Evolutionary conservation across 2,888 invertebrate species (phyloP).

Genomic region (Neocrepidodera transversa): DNA sequence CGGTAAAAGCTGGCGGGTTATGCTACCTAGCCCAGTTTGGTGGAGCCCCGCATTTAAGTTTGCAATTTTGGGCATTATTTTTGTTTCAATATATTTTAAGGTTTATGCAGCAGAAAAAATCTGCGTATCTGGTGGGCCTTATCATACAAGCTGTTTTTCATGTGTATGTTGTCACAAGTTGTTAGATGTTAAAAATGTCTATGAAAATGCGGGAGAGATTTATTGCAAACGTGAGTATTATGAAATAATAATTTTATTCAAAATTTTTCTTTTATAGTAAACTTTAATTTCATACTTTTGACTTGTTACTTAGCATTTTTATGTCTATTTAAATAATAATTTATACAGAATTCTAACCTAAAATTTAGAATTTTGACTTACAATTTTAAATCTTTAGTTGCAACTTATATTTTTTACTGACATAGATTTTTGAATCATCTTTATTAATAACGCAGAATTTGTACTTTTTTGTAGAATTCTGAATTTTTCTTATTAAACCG

Average conservation of each 20-base stretch:
- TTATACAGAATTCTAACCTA: background rate
- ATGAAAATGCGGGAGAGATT: constrained; percentile 62
- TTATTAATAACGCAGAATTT: too few species aligned
- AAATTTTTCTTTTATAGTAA: constrained; percentile 41
- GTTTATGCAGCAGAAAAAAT: constrained; percentile 58
- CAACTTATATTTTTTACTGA: too few species aligned
- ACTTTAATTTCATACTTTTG: constrained; percentile 27
- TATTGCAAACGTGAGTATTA: constrained; percentile 62
- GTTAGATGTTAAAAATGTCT: constrained; percentile 61
- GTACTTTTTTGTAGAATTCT: too few species aligned
- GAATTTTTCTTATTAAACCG: too few species aligned
- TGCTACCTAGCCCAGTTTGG: too few species aligned
- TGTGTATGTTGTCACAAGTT: constrained; percentile 63
- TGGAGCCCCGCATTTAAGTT: too few species aligned
- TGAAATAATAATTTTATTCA: background rate
- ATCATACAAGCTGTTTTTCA: constrained; percentile 63
- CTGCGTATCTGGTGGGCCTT: constrained; percentile 59
- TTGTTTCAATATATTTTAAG: too few species aligned
- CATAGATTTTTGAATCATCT: too few species aligned
- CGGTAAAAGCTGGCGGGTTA: too few species aligned
- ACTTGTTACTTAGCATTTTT: too few species aligned
- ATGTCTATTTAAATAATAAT: too few species aligned
- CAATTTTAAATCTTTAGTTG: background rate
- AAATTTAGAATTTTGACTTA: background rate
- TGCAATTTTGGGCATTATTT: too few species aligned